Percentiles rank a stretch among this genome's conserved stretches.
These are phyloP conservation scores for Chaenogobius annularis DNA, from an alignment of 2,113 vertebrate genomes.

Conservation along the genomic window DNA sequence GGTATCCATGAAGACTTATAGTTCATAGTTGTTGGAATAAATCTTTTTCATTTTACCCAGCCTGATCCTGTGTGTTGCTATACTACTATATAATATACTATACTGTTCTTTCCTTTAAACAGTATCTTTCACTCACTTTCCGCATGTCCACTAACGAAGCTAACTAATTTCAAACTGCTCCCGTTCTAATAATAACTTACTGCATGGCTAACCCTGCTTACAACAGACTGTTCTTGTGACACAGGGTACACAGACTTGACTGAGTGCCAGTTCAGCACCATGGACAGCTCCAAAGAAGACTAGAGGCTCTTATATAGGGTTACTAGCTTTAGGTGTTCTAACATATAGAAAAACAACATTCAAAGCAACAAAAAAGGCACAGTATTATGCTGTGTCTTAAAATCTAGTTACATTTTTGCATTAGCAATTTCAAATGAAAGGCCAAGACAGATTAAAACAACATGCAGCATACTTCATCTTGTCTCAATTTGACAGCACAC, in stretches of 20 bases:
- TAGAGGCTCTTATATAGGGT: neutral
- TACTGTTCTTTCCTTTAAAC: conserved; percentile 43
- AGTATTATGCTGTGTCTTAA: no score
- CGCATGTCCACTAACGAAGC: conserved; percentile 57
- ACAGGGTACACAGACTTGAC: conserved; percentile 24
- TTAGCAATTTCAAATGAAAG: no score
- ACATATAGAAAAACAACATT: neutral
- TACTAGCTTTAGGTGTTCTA: neutral
- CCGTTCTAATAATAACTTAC: conserved; percentile 54
- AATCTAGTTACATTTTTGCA: no score
- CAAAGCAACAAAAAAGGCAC: no score
- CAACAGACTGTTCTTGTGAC: conserved; percentile 45
- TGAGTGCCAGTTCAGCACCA: conserved; percentile 54
- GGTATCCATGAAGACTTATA: conserved; percentile 74
- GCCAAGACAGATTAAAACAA: no score
- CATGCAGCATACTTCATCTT: no score
- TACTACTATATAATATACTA: conserved; percentile 12
- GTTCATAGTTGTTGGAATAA: conserved; percentile 87
- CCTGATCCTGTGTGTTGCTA: conserved; percentile 70
- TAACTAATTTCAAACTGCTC: conserved; percentile 51
- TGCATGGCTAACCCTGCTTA: conserved; percentile 63
- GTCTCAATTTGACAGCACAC: neutral
- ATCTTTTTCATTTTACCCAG: conserved; percentile 77
- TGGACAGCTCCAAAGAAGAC: conserved; percentile 49
- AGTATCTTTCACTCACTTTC: conserved; percentile 27